Conservation (phyloP, 2,113 vertebrate species). For the Oreotrochilus melanogaster region DNA sequence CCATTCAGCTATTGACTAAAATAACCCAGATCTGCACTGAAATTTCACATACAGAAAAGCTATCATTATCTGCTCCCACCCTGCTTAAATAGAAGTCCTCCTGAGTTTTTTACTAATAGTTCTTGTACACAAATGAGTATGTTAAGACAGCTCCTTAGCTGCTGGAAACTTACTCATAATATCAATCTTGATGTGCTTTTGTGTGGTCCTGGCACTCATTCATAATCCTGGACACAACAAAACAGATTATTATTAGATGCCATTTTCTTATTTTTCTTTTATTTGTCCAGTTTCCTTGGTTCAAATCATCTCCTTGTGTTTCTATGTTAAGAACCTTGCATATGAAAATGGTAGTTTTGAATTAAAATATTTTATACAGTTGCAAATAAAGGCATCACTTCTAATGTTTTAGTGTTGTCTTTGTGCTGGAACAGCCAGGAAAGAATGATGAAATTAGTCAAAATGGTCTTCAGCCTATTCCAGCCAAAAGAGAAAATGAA, state of each 20-base stretch:
- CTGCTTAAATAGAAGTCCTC: not conserved
- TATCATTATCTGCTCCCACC: not conserved
- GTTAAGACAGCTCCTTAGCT: not conserved
- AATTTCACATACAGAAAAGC: not conserved
- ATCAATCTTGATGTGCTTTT: not conserved
- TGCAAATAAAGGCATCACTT: not conserved
- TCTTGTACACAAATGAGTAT: not conserved
- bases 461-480: not conserved
- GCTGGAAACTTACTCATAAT: not conserved
- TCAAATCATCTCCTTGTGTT: not conserved
- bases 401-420: not conserved
- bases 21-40: not conserved
- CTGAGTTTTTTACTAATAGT: not conserved
- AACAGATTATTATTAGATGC: not conserved
- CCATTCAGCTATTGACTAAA: not conserved
- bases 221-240: not conserved
- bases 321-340: not conserved
- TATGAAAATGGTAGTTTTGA: not conserved
- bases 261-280: not conserved
- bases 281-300: not conserved
- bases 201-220: not conserved
- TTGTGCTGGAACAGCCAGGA: not conserved
- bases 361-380: not conserved
- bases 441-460: not conserved
- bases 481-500: not conserved